Evolutionary conservation across 2,888 invertebrate genomes (phyloP), one percentile per base, ranked within the genome.

Genomic region (Uloborus plumipes): DNA sequence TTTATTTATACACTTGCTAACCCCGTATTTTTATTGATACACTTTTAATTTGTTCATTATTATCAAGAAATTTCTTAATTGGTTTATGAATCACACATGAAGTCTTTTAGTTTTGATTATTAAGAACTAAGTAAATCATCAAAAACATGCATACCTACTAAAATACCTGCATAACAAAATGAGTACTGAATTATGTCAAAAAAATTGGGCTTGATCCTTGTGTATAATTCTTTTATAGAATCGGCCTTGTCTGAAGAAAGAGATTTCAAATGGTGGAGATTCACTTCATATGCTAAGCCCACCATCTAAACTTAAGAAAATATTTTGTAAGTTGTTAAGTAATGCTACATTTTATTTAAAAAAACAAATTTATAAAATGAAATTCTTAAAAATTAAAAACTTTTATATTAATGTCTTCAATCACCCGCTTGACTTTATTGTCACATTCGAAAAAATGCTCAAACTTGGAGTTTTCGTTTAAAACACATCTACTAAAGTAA

Each of bases 271-370:
- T 86, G 79, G 47, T 89, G 87, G 85, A 91, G 90, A 79, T 89
- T 88, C 11, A 96, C 92, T 90, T 98, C 98, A 90, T 95, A 97
- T 4, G 96, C 95, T 58, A 98, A 91, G 51, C 97, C 97, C 22
- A 96, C 93, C 84, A 93, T 89, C 93, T 93, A 84, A 87, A 86
- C 82, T 84, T 76, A 64, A 65, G 59, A 69, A 67, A 22, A 55
- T 4, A 2, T n/a, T 2, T 50, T 66, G 13, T 66, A 4, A 50
- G 22, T 18, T 59, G n/a, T 26, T 59, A 6, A 59, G n/a, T 26
- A 59, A 18, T 59, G 14, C 2, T 59, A 18, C n/a, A 20, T 20
- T 22, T 14, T 20, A 20, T 18, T 58, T 58, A n/a, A 58, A 20
- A 2, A 70, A 7, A 71, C n/a, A 59, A 18, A 65, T 18, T 49